Percentiles rank a stretch among this genome's conserved stretches.
Conservation (phyloP, 2,113 vertebrate species). For the Harpagus bidentatus region DNA sequence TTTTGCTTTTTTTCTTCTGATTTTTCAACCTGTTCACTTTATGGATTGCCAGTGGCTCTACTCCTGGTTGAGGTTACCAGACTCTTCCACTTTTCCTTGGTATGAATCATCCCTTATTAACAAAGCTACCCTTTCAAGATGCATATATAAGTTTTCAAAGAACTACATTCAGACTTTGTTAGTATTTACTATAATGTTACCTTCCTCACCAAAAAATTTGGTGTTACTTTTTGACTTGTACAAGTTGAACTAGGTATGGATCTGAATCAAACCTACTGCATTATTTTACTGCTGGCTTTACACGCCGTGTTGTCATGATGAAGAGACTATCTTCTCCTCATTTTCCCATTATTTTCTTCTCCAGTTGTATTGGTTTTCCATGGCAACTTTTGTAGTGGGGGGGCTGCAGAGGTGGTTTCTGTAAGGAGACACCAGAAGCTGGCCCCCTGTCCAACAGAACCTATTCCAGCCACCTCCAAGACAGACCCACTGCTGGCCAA, state of each 20-base stretch:
- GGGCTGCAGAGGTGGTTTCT: background rate
- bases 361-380: background rate
- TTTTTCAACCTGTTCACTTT: background rate
- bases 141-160: background rate
- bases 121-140: background rate
- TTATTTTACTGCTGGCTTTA: background rate
- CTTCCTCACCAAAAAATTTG: background rate
- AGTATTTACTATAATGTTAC: background rate
- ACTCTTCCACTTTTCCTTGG: background rate
- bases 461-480: background rate
- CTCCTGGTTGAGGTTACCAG: background rate
- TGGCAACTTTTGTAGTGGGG: background rate
- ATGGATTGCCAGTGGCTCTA: background rate
- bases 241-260: background rate
- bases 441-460: background rate
- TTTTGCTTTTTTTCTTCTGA: background rate
- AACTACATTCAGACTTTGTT: background rate
- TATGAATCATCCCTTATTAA: background rate
- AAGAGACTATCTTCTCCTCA: fast-evolving
- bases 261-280: background rate
- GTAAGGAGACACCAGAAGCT: background rate
- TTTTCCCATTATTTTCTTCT: background rate
- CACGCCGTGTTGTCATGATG: fast-evolving
- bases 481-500: background rate
- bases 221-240: background rate